Evolutionary conservation across 2,113 vertebrate genomes (phyloP).

Genomic region (Clarias gariepinus): DNA sequence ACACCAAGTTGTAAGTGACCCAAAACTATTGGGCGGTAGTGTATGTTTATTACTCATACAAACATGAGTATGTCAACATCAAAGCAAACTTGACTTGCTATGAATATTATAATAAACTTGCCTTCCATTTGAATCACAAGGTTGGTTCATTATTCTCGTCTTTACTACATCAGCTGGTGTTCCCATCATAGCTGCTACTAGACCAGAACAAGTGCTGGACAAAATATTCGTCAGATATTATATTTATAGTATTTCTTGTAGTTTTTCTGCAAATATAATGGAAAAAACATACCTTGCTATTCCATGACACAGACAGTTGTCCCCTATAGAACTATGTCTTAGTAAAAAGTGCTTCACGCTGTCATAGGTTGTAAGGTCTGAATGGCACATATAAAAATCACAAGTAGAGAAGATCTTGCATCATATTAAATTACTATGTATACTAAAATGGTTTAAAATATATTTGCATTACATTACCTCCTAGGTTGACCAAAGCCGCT

Average conservation of each 20-base stretch:
- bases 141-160: slow-evolving; percentile 87
- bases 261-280: not conserved
- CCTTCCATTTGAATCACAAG: slow-evolving; percentile 78
- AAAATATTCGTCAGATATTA: not conserved
- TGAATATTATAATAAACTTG: slow-evolving; percentile 40
- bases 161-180: slow-evolving; percentile 86
- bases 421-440: not conserved
- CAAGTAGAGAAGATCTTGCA: not conserved
- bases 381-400: not conserved
- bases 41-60: not conserved
- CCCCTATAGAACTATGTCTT: slow-evolving; percentile 73
- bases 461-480: slow-evolving; percentile 68
- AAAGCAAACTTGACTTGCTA: too few relatives aligned
- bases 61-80: too few relatives aligned
- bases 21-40: too few relatives aligned
- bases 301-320: slow-evolving; percentile 80
- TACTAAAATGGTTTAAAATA: not conserved
- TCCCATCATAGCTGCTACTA: slow-evolving; percentile 82
- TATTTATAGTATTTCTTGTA: not conserved
- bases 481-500: slow-evolving; percentile 85
- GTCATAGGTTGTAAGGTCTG: slow-evolving; percentile 85
- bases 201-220: slow-evolving; percentile 75
- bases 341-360: slow-evolving; percentile 83
- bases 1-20: too few relatives aligned
- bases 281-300: slow-evolving; percentile 69